A percentile compares a stretch with the other conserved stretches of the same genome.
Conservation (phyloP, 2,888 invertebrate genomes). For the Odontocolon sp. region DNA sequence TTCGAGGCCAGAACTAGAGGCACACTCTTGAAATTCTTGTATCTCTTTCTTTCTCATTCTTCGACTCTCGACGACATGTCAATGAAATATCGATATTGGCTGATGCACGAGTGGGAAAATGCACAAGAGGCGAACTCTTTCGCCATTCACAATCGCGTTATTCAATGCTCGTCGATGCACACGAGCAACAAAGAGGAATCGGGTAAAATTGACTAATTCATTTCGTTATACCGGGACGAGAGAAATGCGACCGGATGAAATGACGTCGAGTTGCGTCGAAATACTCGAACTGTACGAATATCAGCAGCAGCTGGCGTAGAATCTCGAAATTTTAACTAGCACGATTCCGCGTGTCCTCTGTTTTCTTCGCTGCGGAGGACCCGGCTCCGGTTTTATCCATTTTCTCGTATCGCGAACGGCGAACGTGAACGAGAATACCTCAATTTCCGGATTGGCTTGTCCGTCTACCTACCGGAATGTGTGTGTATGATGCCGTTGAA, state of each 20-base stretch:
- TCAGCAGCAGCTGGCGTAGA: background rate
- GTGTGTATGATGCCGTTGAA: conserved; percentile 2
- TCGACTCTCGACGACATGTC: conserved; percentile 40
- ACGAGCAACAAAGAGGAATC: conserved; percentile 13
- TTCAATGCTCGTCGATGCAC: conserved; percentile 45
- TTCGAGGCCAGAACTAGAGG: conserved; percentile 33
- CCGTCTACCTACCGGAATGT: conserved; percentile 16
- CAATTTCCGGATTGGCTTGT: conserved; percentile 57
- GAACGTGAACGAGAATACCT: conserved; percentile 49
- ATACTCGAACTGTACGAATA: conserved; percentile 21
- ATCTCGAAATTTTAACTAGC: conserved; percentile 21
- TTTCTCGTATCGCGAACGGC: conserved; percentile 28
- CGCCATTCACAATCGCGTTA: conserved; percentile 59
- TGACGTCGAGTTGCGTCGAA: background rate
- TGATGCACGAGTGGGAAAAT: conserved; percentile 47
- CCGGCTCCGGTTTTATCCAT: conserved; percentile 13
- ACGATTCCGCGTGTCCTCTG: conserved; percentile 36
- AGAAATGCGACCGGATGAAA: background rate
- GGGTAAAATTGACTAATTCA: conserved; percentile 51
- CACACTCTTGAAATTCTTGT: conserved; percentile 33
- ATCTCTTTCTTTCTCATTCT: conserved; percentile 1
- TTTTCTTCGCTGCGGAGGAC: conserved; percentile 27
- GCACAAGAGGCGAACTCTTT: conserved; percentile 39
- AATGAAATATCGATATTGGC: conserved; percentile 69
- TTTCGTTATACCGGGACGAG: conserved; percentile 6